phyloP scores from a whole-genome alignment of 2,113 vertebrate genomes.

The Pavo muticus region DNA sequence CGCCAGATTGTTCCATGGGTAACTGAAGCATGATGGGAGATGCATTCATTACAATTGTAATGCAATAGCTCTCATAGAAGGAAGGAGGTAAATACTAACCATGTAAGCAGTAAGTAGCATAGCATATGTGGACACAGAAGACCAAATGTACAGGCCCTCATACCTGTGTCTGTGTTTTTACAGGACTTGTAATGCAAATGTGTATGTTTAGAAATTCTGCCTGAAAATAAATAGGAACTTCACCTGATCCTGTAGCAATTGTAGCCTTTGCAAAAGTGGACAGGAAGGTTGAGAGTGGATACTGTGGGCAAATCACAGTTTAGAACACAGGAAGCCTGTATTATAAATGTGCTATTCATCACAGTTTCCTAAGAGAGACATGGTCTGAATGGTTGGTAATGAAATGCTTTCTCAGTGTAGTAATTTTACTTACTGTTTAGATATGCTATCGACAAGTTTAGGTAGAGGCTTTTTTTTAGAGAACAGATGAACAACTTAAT shows the following conservation, averaged over 20 bases:
- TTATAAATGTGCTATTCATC: neutral
- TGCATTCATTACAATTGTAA: neutral
- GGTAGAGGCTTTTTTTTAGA: neutral
- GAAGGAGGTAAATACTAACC: neutral
- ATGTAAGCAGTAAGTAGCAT: neutral
- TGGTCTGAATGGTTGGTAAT: conserved; percentile 40
- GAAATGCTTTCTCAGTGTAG: conserved; percentile 1
- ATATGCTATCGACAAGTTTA: neutral
- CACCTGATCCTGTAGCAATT: neutral
- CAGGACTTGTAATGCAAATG: neutral
- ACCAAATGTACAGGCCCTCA: accelerated
- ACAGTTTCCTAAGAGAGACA: neutral
- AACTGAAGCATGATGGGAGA: neutral
- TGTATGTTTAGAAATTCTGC: neutral
- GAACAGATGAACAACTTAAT: neutral
- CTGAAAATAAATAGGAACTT: neutral
- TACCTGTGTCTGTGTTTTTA: neutral
- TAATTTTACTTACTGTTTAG: conserved; percentile 13
- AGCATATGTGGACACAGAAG: neutral
- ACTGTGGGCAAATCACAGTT: neutral
- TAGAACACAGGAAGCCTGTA: neutral
- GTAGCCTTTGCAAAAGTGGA: neutral
- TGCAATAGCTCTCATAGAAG: neutral
- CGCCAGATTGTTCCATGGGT: neutral
- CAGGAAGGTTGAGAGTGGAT: neutral